phyloP scores from a whole-genome alignment of 2,797 vertebrate genomes.

The Bucorvus abyssinicus region DNA sequence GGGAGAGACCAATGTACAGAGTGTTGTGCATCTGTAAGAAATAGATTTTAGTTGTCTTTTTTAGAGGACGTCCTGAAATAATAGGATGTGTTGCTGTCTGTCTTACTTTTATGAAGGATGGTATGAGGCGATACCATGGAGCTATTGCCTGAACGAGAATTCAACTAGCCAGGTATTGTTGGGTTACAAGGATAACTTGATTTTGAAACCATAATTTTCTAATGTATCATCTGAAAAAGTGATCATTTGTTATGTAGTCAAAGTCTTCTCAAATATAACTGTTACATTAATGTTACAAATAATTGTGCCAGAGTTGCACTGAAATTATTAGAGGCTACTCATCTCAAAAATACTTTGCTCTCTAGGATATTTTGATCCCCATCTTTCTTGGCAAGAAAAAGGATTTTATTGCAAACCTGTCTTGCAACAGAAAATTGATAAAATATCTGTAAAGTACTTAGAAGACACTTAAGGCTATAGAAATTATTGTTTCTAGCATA shows the following conservation, averaged over 20 bases:
- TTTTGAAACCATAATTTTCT: background rate
- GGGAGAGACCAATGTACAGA: background rate
- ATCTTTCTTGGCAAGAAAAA: background rate
- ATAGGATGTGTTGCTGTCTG: background rate
- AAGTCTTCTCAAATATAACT: background rate
- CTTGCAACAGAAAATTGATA: background rate
- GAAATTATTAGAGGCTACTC: background rate
- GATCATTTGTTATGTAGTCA: background rate
- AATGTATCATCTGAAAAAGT: background rate
- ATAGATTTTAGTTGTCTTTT: background rate
- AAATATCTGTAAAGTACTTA: background rate
- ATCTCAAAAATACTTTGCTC: background rate
- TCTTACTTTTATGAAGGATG: slow-evolving; percentile 65
- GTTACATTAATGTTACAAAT: background rate
- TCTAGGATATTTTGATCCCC: background rate
- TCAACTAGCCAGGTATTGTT: slow-evolving; percentile 74
- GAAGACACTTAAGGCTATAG: background rate
- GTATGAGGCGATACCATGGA: slow-evolving; percentile 71
- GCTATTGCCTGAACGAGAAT: slow-evolving; percentile 77
- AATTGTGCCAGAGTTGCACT: background rate
- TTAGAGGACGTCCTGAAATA: background rate
- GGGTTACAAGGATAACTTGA: background rate
- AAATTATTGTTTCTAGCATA: background rate
- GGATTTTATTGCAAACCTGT: background rate
- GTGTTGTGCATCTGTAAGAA: background rate